Evolutionary conservation across 2,113 vertebrate genomes (phyloP), one percentile per base, ranked within the genome.

Genomic region (Nicator chloris): DNA sequence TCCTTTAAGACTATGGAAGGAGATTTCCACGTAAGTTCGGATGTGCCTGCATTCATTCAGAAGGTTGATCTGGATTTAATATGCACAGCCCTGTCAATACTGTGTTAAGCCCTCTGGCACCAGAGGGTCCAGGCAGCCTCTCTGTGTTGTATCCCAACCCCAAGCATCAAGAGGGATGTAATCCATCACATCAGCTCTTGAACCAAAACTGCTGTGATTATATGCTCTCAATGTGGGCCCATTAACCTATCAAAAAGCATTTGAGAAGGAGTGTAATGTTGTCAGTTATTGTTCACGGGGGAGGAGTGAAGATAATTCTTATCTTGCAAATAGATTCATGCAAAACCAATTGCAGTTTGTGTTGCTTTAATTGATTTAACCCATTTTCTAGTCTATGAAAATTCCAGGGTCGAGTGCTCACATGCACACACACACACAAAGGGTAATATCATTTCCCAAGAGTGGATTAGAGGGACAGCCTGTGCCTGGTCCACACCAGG

Each of bases 91-190:
- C 66, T 97, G 94, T 77, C 89, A 92, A 94, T 96, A 95, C 69
- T 0, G 72, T 88, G 95, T 88, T 97, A 97, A 97, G 96, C 96
- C 88, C 93, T 96, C 94, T 96, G 96, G 96, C 96, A 97, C 96
- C 96, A 97, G 95, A 93, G 76, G 96, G 96, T 96, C 95, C 95
- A 64, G 92, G 94, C 90, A 81, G 90, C 72, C 86, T 95, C 94
- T 88, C 92, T 90, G 92, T 60, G 88, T 88, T 96, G 88, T 69
- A 84, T 95, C 93, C 90, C 88, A 92, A 82, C 37, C 59, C 44
- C 65, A 71, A 93, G 90, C 72, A 96, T 60, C 92, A 83, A 84
- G 86, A 96, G 76, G 80, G 69, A 86, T 11, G 6, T 71, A 96
- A 97, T 95, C 93, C 88, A 97, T 96, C 95, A 94, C 86, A 94